phyloP scores from a whole-genome alignment of 2,113 vertebrate genomes.

The Oreochromis niloticus region DNA sequence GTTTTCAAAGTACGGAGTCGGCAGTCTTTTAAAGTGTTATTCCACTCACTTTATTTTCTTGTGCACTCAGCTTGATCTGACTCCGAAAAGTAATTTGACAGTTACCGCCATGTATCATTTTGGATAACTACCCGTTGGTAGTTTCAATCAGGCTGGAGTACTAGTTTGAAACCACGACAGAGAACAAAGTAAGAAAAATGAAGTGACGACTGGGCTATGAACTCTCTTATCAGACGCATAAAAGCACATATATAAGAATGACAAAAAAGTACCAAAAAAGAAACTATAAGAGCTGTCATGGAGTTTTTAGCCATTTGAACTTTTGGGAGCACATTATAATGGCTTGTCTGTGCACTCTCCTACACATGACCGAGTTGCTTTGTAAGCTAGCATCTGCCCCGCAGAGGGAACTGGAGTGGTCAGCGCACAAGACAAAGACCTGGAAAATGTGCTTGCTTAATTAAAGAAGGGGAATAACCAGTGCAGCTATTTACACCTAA shows the following conservation, averaged over 20 bases:
- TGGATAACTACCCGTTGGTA: not conserved
- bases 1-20: slow-evolving; percentile 15
- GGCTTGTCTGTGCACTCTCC: not conserved
- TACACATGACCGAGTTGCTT: slow-evolving; percentile 31
- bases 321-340: not conserved
- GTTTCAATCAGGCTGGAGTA: not conserved
- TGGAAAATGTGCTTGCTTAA: slow-evolving; percentile 62
- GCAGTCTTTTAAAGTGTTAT: slow-evolving; percentile 30
- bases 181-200: not conserved
- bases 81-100: slow-evolving; percentile 16
- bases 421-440: slow-evolving; percentile 19
- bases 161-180: not conserved
- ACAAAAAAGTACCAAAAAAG: not conserved
- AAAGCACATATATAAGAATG: fast-evolving
- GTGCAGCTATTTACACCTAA: slow-evolving; percentile 60
- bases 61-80: slow-evolving; percentile 25
- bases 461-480: slow-evolving; percentile 66
- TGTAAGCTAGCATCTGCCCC: slow-evolving; percentile 33
- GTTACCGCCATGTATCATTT: slow-evolving; percentile 15
- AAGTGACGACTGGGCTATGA: not conserved
- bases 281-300: not conserved
- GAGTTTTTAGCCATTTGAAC: not conserved
- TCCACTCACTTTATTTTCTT: slow-evolving; percentile 1
- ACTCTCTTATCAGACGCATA: not conserved
- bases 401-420: slow-evolving; percentile 34